A percentile compares a stretch with the other conserved stretches of the same genome.
These are phyloP conservation scores for Eristalinus aeneus DNA, from an alignment of 2,888 invertebrate genomes.

Conservation along the genomic window DNA sequence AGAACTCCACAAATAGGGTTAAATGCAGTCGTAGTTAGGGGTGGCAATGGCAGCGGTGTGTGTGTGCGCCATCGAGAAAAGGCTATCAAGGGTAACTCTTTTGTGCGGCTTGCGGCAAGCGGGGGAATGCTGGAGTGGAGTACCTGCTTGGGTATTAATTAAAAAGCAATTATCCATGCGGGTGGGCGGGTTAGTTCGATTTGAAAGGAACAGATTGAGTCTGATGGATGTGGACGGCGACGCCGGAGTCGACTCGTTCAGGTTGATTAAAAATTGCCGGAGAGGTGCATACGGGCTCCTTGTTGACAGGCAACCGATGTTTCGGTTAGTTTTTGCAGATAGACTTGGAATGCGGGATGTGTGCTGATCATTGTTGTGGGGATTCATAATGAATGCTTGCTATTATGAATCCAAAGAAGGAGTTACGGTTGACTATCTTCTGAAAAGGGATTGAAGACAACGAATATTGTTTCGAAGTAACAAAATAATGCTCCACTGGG, in stretches of 20 bases:
- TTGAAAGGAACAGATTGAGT: neutral
- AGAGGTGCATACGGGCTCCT: neutral
- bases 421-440: no score
- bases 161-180: slow-evolving; percentile 20
- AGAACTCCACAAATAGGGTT: slow-evolving; percentile 50
- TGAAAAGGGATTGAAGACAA: no score
- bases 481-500: no score
- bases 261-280: neutral
- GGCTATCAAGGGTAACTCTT: slow-evolving; percentile 24
- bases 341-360: neutral
- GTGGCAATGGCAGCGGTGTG: neutral
- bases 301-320: neutral
- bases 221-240: neutral
- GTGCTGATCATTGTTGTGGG: neutral
- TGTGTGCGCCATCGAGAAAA: slow-evolving; percentile 1
- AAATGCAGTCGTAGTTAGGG: slow-evolving; percentile 43
- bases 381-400: neutral
- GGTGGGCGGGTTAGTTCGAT: neutral
- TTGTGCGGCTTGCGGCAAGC: neutral
- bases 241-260: neutral
- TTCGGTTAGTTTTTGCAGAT: neutral
- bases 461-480: no score
- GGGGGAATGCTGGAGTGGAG: neutral
- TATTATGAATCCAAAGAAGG: no score
- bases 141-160: slow-evolving; percentile 23